A percentile compares a stretch with the other conserved stretches of the same genome.
phyloP scores from a whole-genome alignment of 2,888 invertebrate species.

The Pollenia amentaria region DNA sequence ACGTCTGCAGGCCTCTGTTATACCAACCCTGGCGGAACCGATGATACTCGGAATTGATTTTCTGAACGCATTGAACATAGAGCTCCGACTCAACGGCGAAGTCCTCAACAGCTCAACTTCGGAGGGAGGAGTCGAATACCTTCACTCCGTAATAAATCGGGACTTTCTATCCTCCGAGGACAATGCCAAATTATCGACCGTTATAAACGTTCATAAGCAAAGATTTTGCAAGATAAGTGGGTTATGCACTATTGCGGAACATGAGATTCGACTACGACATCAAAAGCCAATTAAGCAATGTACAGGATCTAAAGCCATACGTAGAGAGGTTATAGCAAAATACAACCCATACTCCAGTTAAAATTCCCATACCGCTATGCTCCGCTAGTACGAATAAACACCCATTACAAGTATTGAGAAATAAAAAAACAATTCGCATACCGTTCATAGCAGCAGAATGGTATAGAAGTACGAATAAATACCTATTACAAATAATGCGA shows the following conservation, averaged over 20 bases:
- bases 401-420: no score
- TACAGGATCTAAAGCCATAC: no score
- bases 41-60: conserved; percentile 19
- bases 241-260: not conserved
- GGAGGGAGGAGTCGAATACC: not conserved
- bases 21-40: not conserved
- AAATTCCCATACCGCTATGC: no score
- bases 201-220: not conserved
- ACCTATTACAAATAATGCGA: no score
- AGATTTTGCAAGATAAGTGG: not conserved
- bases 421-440: no score
- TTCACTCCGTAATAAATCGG: not conserved
- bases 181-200: not conserved
- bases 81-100: not conserved
- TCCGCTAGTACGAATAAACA: no score
- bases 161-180: not conserved
- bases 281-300: conserved; percentile 45
- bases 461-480: no score
- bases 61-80: not conserved
- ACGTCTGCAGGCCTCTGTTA: not conserved
- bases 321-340: no score
- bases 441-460: no score
- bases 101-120: no score
- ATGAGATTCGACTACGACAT: conserved; percentile 14
- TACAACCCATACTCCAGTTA: no score